A percentile compares a stretch with the other conserved stretches of the same genome.
Conservation (phyloP, 2,888 invertebrate species). For the Cryptus armator region DNA sequence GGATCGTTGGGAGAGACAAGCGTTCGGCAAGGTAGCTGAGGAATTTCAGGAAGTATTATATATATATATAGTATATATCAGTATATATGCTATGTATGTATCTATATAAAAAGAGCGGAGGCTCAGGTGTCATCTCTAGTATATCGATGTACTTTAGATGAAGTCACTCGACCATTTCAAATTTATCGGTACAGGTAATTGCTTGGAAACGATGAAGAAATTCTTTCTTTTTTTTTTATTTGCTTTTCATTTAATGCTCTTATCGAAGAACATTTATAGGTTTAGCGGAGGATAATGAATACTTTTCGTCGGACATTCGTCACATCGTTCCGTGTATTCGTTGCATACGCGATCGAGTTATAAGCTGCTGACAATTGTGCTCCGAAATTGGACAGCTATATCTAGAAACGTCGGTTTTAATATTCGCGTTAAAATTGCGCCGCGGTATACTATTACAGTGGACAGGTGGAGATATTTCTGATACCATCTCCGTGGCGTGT, state of each 20-base stretch:
- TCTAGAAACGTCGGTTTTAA: not conserved
- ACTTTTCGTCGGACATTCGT: not conserved
- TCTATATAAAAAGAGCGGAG: not conserved
- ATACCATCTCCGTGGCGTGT: not conserved
- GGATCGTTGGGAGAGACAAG: conserved; percentile 29
- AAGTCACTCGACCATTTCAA: conserved; percentile 3
- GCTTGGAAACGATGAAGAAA: not conserved
- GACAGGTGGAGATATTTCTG: conserved; percentile 1
- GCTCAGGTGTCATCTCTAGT: conserved; percentile 1
- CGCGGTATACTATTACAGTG: not conserved
- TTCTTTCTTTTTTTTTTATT: not conserved
- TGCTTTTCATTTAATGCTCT: not conserved
- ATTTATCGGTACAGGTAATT: conserved; percentile 14
- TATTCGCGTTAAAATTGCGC: not conserved
- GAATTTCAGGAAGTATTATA: conserved; percentile 5
- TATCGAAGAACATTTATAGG: not conserved
- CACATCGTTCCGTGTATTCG: not conserved
- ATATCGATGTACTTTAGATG: conserved; percentile 18
- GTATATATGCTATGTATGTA: not conserved
- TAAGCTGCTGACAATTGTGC: not conserved
- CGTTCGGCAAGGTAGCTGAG: conserved; percentile 5
- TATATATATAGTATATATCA: not conserved
- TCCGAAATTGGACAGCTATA: not conserved
- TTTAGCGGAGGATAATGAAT: not conserved
- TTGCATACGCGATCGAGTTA: not conserved